Evolutionary conservation across 2,113 vertebrate genomes (phyloP).

Genomic region (Oryzias melastigma): DNA sequence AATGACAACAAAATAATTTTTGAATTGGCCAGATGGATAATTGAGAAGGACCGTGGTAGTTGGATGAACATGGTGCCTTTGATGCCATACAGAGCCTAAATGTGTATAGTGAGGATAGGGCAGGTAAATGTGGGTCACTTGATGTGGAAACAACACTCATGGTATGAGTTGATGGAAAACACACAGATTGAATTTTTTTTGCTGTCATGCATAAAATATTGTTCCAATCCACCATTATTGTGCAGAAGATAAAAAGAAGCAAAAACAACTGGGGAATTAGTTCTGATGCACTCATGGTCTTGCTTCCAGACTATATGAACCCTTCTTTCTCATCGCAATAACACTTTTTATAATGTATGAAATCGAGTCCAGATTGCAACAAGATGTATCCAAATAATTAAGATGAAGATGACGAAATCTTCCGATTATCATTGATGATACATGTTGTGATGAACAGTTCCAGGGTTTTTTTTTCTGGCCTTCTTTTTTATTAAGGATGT

Average conservation of each 20-base stretch:
- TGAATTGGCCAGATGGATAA: constrained; percentile 52
- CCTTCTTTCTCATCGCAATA: too few relatives aligned
- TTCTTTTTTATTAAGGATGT: too few relatives aligned
- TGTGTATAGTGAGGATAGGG: constrained; percentile 16
- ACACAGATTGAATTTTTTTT: constrained; percentile 51
- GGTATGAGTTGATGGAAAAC: constrained; percentile 52
- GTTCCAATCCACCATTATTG: constrained; percentile 32
- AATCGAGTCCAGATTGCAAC: too few relatives aligned
- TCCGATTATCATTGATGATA: too few relatives aligned
- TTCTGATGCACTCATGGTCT: not conserved
- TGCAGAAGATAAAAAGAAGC: constrained; percentile 39
- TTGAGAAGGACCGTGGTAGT: constrained; percentile 38
- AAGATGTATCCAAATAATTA: too few relatives aligned
- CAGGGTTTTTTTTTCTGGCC: too few relatives aligned
- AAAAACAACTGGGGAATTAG: constrained; percentile 18
- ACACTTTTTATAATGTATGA: too few relatives aligned
- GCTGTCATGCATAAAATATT: constrained; percentile 35
- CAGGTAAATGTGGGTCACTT: not conserved
- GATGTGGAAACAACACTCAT: not conserved
- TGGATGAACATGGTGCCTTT: constrained; percentile 21
- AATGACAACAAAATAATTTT: constrained; percentile 42
- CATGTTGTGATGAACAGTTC: too few relatives aligned
- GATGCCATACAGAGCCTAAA: constrained; percentile 18
- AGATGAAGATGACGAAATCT: too few relatives aligned
- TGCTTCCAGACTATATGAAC: too few relatives aligned